Conservation (phyloP, 2,888 invertebrate genomes). For the Spodoptera exigua region DNA sequence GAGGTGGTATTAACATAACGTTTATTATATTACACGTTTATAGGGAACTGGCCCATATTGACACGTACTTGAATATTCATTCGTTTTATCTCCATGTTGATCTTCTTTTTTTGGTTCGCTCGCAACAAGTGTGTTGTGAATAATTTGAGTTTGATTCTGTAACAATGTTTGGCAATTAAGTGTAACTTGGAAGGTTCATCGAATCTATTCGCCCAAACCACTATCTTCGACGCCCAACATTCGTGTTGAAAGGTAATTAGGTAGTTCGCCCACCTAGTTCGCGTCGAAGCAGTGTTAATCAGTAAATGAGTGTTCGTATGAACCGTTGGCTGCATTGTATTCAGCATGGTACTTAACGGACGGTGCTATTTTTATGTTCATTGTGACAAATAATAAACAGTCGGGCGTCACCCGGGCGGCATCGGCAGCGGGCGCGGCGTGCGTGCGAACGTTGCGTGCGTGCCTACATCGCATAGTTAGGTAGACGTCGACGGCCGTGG, state of each 20-base stretch:
- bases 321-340: slow-evolving; percentile 53
- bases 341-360: slow-evolving; percentile 66
- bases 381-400: slow-evolving; percentile 80
- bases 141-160: background rate
- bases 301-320: slow-evolving; percentile 41
- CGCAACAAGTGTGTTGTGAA: slow-evolving; percentile 22
- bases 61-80: slow-evolving; percentile 29
- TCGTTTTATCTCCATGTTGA: no score
- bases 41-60: slow-evolving; percentile 41
- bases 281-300: slow-evolving; percentile 32
- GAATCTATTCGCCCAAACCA: background rate
- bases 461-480: slow-evolving; percentile 65
- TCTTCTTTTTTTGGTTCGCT: slow-evolving; percentile 2
- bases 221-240: slow-evolving; percentile 12
- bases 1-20: slow-evolving; percentile 63
- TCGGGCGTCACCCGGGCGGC: slow-evolving; percentile 74
- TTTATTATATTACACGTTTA: slow-evolving; percentile 55
- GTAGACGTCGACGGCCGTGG: slow-evolving; percentile 77
- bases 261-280: slow-evolving; percentile 11
- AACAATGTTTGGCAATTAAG: slow-evolving; percentile 18
- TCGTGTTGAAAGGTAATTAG: slow-evolving; percentile 40
- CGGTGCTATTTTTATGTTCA: slow-evolving; percentile 80
- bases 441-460: slow-evolving; percentile 67
- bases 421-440: slow-evolving; percentile 62
- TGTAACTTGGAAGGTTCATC: slow-evolving; percentile 6